Evolutionary conservation across 2,797 vertebrate species (phyloP), one percentile per base, ranked within the genome.

Genomic region (Pristis pectinata): DNA sequence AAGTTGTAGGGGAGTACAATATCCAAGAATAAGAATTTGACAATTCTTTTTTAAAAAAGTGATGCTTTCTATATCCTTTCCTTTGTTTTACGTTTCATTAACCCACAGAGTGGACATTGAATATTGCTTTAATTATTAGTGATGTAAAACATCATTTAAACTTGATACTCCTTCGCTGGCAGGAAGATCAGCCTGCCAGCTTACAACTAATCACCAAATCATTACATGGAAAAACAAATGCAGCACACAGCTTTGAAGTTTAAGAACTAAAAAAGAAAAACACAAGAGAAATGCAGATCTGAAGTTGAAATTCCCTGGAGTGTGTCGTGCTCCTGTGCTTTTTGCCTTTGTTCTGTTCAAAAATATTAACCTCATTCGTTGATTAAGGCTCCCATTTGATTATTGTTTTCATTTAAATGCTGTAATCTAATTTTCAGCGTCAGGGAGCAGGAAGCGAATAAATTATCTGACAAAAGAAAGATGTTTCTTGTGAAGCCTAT

Each of bases 331-430:
- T 96, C 96, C 92, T 94, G 67, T 30, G 92, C 92, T 76, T 94
- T 94, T 76, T 30, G 67, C 44, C 97, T 98, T 98, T 98, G 97
- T 97, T 98, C 97, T 97, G 97, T 97, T 97, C 96, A 97, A 97
- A 97, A 97, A 97, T 97, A 98, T 98, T 98, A 97, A 98, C 97
- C 97, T 97, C 97, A 96, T 96, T 97, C 97, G 97, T 95, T 61
- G 97, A 97, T 96, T 97, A 56, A 94, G 96, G 97, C 97, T 97
- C 97, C 96, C 96, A 98, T 97, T 96, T 98, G 97, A 99, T 99
- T 99, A 99, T 98, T 98, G 99, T 99, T 99, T 98, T 98, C 98
- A 99, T 99, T 99, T 99, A 98, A 99, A 99, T 99, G 98, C 98
- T 99, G 98, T 99, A 99, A 99, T 99, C 99, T 98, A 97, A 98